These are phyloP conservation scores for Amorpha juglandis DNA, from an alignment of 2,888 invertebrate species.

Conservation along the genomic window DNA sequence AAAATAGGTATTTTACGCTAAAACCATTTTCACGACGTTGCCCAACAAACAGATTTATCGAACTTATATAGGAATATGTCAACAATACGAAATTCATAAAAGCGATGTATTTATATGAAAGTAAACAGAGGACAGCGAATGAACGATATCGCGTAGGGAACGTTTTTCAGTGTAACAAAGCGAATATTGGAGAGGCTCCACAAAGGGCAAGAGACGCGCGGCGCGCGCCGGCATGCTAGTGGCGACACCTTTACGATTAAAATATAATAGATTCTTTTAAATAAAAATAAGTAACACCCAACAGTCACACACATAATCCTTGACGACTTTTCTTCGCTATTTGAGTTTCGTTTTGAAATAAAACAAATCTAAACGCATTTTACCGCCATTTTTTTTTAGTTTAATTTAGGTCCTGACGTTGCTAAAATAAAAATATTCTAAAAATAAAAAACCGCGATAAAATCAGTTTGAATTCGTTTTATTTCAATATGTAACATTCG, in stretches of 20 bases:
- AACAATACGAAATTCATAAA: constrained; percentile 33
- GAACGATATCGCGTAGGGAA: constrained; percentile 58
- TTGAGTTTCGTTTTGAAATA: too few species aligned
- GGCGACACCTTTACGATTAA: constrained; percentile 26
- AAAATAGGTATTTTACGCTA: too few species aligned
- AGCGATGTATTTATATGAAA: constrained; percentile 65
- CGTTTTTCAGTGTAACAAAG: constrained; percentile 81
- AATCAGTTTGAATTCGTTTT: too few species aligned
- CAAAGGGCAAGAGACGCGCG: constrained; percentile 70
- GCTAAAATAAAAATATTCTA: too few species aligned
- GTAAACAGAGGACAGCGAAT: constrained; percentile 65
- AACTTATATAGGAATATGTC: constrained; percentile 5
- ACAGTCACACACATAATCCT: too few species aligned
- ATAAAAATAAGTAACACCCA: too few species aligned
- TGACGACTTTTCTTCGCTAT: too few species aligned
- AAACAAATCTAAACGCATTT: too few species aligned
- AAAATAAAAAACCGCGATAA: too few species aligned
- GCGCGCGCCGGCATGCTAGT: constrained; percentile 45
- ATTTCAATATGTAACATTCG: too few species aligned
- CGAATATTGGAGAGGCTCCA: constrained; percentile 82
- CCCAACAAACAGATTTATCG: neutral
- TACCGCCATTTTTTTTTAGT: too few species aligned
- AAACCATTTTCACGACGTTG: neutral
- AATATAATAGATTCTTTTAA: neutral
- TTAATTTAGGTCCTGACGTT: too few species aligned